A percentile compares a stretch with the other conserved stretches of the same genome.
phyloP scores from a whole-genome alignment of 92 coral and sea anemone species.

The Montipora capitata region DNA sequence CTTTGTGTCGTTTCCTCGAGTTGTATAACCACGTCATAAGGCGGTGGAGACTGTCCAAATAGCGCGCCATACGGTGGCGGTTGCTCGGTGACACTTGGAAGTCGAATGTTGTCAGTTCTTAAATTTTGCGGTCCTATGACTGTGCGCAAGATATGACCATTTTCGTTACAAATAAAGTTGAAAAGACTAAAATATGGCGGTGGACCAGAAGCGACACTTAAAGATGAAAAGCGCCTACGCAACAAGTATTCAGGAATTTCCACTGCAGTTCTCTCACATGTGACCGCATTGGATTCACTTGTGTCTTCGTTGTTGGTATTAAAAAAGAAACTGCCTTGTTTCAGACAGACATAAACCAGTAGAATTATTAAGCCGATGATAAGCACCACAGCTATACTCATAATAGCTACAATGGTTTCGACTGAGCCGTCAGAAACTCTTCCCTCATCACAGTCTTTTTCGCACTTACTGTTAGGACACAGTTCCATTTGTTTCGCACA shows the following conservation, averaged over 20 bases:
- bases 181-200: slow-evolving; percentile 82
- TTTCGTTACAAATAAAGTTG: slow-evolving; percentile 49
- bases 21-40: slow-evolving; percentile 43
- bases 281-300: slow-evolving; percentile 15
- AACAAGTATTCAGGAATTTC: slow-evolving; percentile 77
- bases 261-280: slow-evolving; percentile 50
- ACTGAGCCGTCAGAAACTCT: slow-evolving; percentile 24
- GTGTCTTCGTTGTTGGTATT: slow-evolving; percentile 4
- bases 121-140: slow-evolving; percentile 24
- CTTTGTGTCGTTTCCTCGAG: neutral
- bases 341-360: slow-evolving; percentile 68
- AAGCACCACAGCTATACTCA: slow-evolving; percentile 63
- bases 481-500: slow-evolving; percentile 7
- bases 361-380: slow-evolving; percentile 74
- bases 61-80: slow-evolving; percentile 63
- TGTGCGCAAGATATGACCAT: slow-evolving; percentile 22
- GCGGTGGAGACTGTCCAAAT: slow-evolving; percentile 58
- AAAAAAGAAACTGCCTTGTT: slow-evolving; percentile 57
- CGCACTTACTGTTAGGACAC: slow-evolving; percentile 26
- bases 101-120: slow-evolving; percentile 12
- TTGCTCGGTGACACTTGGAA: slow-evolving; percentile 14
- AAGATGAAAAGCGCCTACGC: slow-evolving; percentile 63
- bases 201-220: slow-evolving; percentile 69
- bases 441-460: neutral
- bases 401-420: slow-evolving; percentile 65